Conservation (phyloP, 2,888 invertebrate genomes). For the Dryocosmus kuriphilus region DNA sequence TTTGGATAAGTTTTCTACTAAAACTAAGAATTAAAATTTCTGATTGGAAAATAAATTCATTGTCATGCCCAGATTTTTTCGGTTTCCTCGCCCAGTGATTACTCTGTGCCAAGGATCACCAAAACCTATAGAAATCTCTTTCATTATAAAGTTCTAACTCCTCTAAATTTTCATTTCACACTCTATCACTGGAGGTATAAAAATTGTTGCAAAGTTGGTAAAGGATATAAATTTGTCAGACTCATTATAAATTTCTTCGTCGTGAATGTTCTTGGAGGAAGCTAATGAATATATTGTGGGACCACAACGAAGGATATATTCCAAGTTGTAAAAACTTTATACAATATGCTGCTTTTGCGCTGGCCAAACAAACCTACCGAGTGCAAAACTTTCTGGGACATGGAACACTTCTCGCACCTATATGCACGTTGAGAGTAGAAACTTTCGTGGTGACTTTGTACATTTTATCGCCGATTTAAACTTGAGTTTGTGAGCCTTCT, state of each 20-base stretch:
- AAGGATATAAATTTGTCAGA: slow-evolving; percentile 1
- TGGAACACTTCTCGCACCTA: slow-evolving; percentile 25
- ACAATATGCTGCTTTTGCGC: slow-evolving; percentile 27
- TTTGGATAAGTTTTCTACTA: too few species aligned
- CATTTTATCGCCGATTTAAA: slow-evolving; percentile 24
- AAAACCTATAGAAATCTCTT: too few species aligned
- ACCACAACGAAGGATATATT: slow-evolving; percentile 7
- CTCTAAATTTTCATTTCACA: neutral
- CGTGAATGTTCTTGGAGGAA: slow-evolving; percentile 1
- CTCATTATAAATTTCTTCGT: slow-evolving; percentile 1
- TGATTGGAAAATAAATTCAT: too few species aligned
- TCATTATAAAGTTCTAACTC: too few species aligned
- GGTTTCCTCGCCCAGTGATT: too few species aligned
- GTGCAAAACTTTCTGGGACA: slow-evolving; percentile 24
- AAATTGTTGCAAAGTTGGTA: neutral
- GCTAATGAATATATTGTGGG: slow-evolving; percentile 27
- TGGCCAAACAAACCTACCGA: slow-evolving; percentile 15
- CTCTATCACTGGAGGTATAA: neutral
- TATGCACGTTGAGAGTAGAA: neutral
- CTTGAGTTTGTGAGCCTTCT: neutral
- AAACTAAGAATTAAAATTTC: too few species aligned
- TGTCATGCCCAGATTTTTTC: too few species aligned
- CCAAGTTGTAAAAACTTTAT: slow-evolving; percentile 21
- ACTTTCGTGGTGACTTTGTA: slow-evolving; percentile 25
- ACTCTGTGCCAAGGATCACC: too few species aligned